A percentile compares a stretch with the other conserved stretches of the same genome.
Conservation (phyloP, 2,888 invertebrate genomes). For the Ennomos erosarius region DNA sequence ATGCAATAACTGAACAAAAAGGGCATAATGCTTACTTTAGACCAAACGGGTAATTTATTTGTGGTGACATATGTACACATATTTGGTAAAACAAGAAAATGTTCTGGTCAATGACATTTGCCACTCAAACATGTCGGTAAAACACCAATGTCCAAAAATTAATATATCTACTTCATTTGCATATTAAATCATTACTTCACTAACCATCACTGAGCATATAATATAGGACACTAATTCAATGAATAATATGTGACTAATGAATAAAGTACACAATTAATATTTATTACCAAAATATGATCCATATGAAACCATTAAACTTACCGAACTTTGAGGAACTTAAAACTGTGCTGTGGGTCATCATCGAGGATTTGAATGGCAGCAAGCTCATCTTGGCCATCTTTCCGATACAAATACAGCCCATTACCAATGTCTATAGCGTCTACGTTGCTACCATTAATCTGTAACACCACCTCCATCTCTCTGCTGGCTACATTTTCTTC, state of each 20-base stretch:
- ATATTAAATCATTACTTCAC: constrained; percentile 9
- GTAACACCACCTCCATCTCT: constrained; percentile 75
- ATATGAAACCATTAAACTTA: constrained; percentile 49
- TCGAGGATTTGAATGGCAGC: constrained; percentile 78
- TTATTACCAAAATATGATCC: too few relatives aligned
- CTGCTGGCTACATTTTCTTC: constrained; percentile 63
- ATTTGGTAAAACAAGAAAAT: constrained; percentile 9
- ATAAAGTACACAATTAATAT: too few relatives aligned
- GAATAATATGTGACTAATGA: too few relatives aligned
- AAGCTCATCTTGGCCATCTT: constrained; percentile 72
- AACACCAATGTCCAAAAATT: constrained; percentile 2
- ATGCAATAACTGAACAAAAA: not conserved
- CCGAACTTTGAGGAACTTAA: constrained; percentile 82
- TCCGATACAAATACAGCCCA: constrained; percentile 77
- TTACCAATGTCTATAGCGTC: constrained; percentile 82
- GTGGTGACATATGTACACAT: not conserved
- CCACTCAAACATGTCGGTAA: constrained; percentile 1
- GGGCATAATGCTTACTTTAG: too few relatives aligned
- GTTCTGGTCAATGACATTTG: constrained; percentile 11
- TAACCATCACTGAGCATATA: not conserved
- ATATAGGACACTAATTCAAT: too few relatives aligned
- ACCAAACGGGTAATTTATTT: not conserved
- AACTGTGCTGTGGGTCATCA: constrained; percentile 68
- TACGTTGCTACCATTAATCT: constrained; percentile 79
- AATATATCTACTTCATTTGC: constrained; percentile 8